phyloP scores from a whole-genome alignment of 2,888 invertebrate genomes.

The Siphonodentalium dalli region DNA sequence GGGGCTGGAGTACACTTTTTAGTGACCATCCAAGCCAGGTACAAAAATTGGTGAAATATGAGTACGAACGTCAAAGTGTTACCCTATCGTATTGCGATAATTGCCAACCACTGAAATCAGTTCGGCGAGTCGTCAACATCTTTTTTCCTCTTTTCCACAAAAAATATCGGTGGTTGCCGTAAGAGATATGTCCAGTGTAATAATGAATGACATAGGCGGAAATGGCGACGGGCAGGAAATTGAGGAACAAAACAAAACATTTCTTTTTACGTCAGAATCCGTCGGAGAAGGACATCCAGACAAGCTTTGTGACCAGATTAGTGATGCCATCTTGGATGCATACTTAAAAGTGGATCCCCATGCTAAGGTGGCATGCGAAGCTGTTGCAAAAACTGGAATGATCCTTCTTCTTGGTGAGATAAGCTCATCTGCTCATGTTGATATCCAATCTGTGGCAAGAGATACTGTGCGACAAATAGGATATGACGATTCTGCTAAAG shows the following conservation, averaged over 20 bases:
- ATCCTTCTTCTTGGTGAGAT: conserved; percentile 97
- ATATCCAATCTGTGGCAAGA: conserved; percentile 95
- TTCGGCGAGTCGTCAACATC: no score
- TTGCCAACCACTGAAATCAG: no score
- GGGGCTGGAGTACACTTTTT: no score
- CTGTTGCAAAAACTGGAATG: conserved; percentile 99
- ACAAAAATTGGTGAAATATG: no score
- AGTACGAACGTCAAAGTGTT: no score
- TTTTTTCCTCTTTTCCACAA: no score
- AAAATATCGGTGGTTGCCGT: no score
- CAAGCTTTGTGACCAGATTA: conserved; percentile 67
- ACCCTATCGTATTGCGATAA: no score
- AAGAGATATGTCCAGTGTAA: no score
- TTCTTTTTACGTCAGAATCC: conserved; percentile 60
- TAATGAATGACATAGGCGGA: no score
- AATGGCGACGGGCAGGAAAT: no score
- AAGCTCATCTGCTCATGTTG: conserved; percentile 88
- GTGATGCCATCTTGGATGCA: conserved; percentile 70
- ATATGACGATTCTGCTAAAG: conserved; percentile 76
- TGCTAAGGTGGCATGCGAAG: conserved; percentile 97
- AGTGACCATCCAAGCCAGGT: no score
- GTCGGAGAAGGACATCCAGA: conserved; percentile 64
- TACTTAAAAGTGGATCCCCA: conserved; percentile 91
- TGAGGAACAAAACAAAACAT: conserved; percentile 28
- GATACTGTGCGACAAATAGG: conserved; percentile 97